phyloP scores from a whole-genome alignment of 2,888 invertebrate genomes.

The Phasia obesa region DNA sequence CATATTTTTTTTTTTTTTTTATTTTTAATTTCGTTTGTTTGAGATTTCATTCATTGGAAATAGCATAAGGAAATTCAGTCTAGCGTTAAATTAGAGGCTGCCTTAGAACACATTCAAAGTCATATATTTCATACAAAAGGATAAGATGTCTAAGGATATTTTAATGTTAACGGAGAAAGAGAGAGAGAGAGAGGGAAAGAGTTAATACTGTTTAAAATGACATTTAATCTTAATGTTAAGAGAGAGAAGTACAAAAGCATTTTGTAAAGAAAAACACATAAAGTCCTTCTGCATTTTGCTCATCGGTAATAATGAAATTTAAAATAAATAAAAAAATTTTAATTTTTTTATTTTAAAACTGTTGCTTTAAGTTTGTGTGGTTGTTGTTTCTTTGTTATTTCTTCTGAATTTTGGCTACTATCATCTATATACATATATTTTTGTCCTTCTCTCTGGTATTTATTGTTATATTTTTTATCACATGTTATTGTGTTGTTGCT shows the following conservation, averaged over 20 bases:
- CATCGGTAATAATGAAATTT: neutral
- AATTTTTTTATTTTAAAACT: slow-evolving; percentile 6
- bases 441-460: neutral
- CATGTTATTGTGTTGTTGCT: slow-evolving; percentile 39
- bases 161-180: slow-evolving; percentile 28
- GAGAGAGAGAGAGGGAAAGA: neutral
- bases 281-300: neutral
- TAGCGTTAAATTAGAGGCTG: slow-evolving; percentile 71
- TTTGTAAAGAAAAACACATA: neutral
- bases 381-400: neutral
- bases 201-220: neutral
- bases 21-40: slow-evolving; percentile 23
- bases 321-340: too few relatives aligned
- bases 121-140: slow-evolving; percentile 41
- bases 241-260: neutral
- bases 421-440: slow-evolving; percentile 1
- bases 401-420: neutral
- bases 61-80: slow-evolving; percentile 66
- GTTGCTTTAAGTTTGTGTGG: slow-evolving; percentile 29
- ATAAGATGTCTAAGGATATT: slow-evolving; percentile 66
- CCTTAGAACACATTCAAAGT: slow-evolving; percentile 62
- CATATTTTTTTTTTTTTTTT: neutral
- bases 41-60: slow-evolving; percentile 50
- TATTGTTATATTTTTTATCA: slow-evolving; percentile 38
- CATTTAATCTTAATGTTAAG: neutral